Percentiles rank a stretch among this genome's conserved stretches.
Evolutionary conservation across 2,113 vertebrate genomes (phyloP).

Genomic region (Terrapene triunguis): DNA sequence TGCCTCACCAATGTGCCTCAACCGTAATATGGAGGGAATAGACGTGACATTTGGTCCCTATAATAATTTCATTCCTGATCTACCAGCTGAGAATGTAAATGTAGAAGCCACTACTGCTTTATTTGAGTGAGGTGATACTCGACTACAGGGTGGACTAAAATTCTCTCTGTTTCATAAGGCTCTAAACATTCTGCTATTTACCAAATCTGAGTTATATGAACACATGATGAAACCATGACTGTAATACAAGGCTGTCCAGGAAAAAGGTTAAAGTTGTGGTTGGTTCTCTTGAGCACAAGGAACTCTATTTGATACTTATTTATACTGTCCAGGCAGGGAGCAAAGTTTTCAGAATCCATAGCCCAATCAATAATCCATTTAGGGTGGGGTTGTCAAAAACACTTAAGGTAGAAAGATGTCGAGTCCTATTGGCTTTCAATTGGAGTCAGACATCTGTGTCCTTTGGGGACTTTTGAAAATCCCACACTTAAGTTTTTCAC

Average conservation of each 20-base stretch:
- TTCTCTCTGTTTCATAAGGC: neutral
- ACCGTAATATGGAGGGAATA: neutral
- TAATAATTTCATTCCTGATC: neutral
- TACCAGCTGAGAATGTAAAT: neutral
- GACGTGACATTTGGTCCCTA: neutral
- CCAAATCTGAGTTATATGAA: neutral
- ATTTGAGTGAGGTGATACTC: neutral
- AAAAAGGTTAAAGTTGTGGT: neutral
- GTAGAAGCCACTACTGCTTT: neutral
- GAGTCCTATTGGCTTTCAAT: neutral
- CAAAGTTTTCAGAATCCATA: neutral
- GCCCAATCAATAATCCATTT: neutral
- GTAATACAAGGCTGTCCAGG: neutral
- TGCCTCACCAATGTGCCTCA: neutral
- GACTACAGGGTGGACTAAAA: neutral
- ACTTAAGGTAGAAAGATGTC: neutral
- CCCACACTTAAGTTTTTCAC: neutral
- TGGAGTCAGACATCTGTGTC: neutral
- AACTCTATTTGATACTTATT: neutral
- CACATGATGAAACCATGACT: neutral
- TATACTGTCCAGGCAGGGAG: neutral
- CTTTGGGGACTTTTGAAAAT: neutral
- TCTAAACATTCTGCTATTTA: neutral
- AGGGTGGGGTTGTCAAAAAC: neutral
- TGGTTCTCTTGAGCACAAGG: neutral